phyloP scores from a whole-genome alignment of 2,888 invertebrate genomes.

The Phymatocera aterrima region DNA sequence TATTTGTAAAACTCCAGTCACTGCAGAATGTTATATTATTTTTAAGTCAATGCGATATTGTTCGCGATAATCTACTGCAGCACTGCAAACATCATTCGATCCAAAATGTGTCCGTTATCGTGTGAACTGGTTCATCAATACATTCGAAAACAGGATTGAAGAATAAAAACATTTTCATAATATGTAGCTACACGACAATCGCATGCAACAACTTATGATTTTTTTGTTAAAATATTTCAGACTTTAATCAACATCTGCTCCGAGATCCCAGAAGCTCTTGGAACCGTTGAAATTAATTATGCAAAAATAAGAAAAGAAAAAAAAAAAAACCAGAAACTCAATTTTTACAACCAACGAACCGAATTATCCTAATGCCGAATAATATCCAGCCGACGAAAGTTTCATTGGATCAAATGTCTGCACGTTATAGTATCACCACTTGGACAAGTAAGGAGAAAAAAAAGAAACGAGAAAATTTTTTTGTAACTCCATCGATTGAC shows the following conservation, averaged over 20 bases:
- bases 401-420: neutral
- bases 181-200: neutral
- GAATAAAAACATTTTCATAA: constrained; percentile 41
- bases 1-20: constrained; percentile 32
- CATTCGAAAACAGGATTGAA: constrained; percentile 15
- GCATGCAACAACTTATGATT: neutral
- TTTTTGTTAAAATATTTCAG: neutral
- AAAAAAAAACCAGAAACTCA: neutral
- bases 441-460: neutral
- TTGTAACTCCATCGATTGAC: neutral
- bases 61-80: neutral
- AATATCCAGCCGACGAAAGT: neutral
- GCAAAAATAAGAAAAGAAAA: no score
- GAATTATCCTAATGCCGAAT: neutral
- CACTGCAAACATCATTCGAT: constrained; percentile 42
- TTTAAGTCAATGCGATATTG: neutral
- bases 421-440: neutral
- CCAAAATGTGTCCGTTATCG: constrained; percentile 25
- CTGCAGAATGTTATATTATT: constrained; percentile 1
- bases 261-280: neutral
- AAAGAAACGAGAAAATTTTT: neutral
- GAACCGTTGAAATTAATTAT: neutral
- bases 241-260: neutral
- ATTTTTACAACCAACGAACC: neutral
- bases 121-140: neutral